Base-by-base conservation (phyloP, 2,888 invertebrate species). In the Rotaria macrura region DNA sequence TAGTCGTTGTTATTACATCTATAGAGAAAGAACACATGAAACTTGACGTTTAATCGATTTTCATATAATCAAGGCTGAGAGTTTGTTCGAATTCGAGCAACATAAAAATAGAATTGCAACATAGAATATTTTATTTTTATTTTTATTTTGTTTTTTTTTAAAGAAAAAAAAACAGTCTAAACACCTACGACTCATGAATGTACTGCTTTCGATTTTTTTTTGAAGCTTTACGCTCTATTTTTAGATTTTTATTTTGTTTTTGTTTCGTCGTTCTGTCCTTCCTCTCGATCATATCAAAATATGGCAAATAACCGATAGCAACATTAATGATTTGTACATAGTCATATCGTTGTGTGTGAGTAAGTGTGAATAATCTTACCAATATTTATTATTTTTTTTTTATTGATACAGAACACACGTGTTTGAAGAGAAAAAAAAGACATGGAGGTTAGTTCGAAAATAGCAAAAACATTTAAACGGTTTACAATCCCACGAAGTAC, bases 401-500 rank as follows among this genome's bases (percentile, higher is more conserved):
- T 17, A 34, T 65, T 65, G 9, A 29, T 29, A 34, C 34, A 29
- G 29, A 34, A 65, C n/a, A 10, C 34, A 65, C 34, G 65, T 38
- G 34, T 34, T 65, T 65, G 20, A 34, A 14, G 14, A 3, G 34
- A 65, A 65, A 34, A 34, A 34, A 20, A 65, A 34, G 14, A 1
- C n/a, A 79, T 79, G 79, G 79, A 79, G 25, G 79, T 79, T 43
- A 34, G 79, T 79, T 79, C 79, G n/a, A 79, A 25, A 43, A 79
- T 79, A 79, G 79, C 79, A 7, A 79, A 79, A 79, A 34, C 43
- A 43, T 79, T 79, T 79, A 79, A 79, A 79, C 79, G 79, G 0
- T 79, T 79, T 79, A 43, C 79, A 79, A 43, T 79, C n/a, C 79
- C 79, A 12, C 79, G 79, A 79, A 79, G 79, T 40, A 43, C 79